These are phyloP conservation scores for Anomalospiza imberbis DNA, from an alignment of 2,797 vertebrate genomes.

Conservation along the genomic window DNA sequence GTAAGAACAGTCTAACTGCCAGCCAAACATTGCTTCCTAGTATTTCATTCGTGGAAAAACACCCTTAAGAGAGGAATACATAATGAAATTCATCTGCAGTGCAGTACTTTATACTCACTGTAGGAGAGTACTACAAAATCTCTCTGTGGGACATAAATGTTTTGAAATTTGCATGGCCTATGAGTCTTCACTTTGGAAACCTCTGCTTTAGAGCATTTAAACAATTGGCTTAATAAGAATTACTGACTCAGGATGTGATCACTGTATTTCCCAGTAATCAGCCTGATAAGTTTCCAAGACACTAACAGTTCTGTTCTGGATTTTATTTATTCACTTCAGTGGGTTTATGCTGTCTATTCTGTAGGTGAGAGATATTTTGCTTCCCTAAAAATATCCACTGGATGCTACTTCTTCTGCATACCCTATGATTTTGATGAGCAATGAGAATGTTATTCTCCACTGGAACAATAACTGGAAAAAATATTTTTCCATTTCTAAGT, in stretches of 20 bases:
- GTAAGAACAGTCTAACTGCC: neutral
- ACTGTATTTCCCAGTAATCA: neutral
- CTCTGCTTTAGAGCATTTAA: neutral
- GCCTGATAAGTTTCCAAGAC: neutral
- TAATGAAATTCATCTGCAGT: conserved; percentile 44
- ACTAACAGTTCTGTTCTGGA: neutral
- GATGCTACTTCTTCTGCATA: neutral
- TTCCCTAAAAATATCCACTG: neutral
- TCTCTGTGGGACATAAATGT: neutral
- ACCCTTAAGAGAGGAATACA: neutral
- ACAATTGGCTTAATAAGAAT: neutral
- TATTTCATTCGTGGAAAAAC: neutral
- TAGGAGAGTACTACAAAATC: neutral
- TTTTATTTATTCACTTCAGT: neutral
- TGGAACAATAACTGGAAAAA: neutral
- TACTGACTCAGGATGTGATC: neutral
- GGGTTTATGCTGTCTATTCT: neutral
- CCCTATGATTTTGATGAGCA: neutral
- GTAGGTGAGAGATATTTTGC: neutral
- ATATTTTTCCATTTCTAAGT: neutral
- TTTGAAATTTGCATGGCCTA: neutral
- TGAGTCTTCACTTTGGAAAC: neutral
- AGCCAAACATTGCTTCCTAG: neutral
- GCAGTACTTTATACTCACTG: neutral
- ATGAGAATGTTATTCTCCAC: neutral